Base-by-base conservation (phyloP, 2,888 invertebrate genomes). In the Perizoma affinitatum region DNA sequence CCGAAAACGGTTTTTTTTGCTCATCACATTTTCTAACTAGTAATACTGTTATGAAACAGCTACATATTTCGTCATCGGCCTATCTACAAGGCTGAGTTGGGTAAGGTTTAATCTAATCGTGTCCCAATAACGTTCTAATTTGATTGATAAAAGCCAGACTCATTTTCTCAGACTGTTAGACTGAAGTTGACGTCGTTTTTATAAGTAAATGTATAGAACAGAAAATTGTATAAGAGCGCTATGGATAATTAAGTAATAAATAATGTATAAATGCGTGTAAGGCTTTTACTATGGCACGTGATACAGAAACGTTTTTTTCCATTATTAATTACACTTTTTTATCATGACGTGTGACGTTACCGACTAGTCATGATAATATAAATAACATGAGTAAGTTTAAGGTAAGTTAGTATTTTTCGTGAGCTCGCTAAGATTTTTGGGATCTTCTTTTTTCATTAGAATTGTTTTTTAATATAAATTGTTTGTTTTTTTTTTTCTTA, bases 1-100 rank as follows among this genome's bases (percentile, higher is more conserved):
- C 72, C 62, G 51, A 75, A 80, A 85, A 88, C 87, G 83, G 82
- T 80, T 83, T 88, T 83, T 38, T 83, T 85, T 83, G 78, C 80
- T 82, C 87, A 86, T 87, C 86, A 73, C 71, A 72, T 78, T 81
- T 79, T 22, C 81, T 83, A 87, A 88, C 87, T 78, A 72, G 88
- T 88, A 86, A 84, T 88, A 88, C 88, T 87, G 90, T 90, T 92
- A 91, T 83, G 88, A 88, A 89, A 89, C 79, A 74, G 76, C 82
- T 83, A 79, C 7, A 38, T 6, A 7, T 90, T 84, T 86, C 88
- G 84, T 88, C 88, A 90, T 76, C 73, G 68, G 77, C 80, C 76
- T 75, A 70, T 61, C 67, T 73, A 72, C 76, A 73, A 78, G 70
- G 70, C 77, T 79, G 73, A 68, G 75, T 80, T 80, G 72, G 68